Evolutionary conservation across 1,140 invertebrate genomes (phyloP), one percentile per base, ranked within the genome.

Genomic region (Dendrolimus punctatus): DNA sequence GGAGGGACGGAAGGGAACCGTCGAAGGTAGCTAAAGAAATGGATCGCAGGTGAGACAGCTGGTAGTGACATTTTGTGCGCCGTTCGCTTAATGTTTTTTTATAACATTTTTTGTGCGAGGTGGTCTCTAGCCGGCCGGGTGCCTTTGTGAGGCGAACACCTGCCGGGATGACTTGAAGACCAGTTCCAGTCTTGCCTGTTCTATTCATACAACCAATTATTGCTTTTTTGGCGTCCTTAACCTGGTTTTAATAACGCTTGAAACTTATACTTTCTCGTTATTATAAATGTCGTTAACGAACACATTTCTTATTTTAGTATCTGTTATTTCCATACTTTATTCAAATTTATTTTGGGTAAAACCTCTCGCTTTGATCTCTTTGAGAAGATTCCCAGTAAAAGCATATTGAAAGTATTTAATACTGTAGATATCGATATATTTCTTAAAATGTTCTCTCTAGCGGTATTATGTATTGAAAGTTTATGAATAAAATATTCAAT

Each of bases 91-190:
- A 41, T 52, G 39, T 57, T 66, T 73, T 67, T 66, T 67, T 60
- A 61, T 62, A 52, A 54, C 54, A 61, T 75, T 74, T 80, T 81
- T 74, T 80, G 59, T 66, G 64, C 64, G 67, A 58, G 54, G 64
- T 58, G 62, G 53, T 69, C 64, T 65, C 66, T 69, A 68, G 66
- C 58, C 65, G 55, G 55, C 47, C 40, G 47, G 51, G 39, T 55
- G 66, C 74, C 73, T 73, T 81, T 78, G 72, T 80, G 67, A 52
- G 46, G 39, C 54, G 69, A 68, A 73, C 81, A 85, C 77, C 81
- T 81, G 77, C 77, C 79, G 68, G 48, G 49, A 51, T 60, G 64
- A 64, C 58, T 54, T 50, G 48, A 52, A 46, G 60, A 49, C 57
- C 60, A 56, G 57, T 55, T 60, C 58, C 59, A 62, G 57, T 63